phyloP scores from a whole-genome alignment of 2,797 vertebrate genomes.

The Acanthis flammea region DNA sequence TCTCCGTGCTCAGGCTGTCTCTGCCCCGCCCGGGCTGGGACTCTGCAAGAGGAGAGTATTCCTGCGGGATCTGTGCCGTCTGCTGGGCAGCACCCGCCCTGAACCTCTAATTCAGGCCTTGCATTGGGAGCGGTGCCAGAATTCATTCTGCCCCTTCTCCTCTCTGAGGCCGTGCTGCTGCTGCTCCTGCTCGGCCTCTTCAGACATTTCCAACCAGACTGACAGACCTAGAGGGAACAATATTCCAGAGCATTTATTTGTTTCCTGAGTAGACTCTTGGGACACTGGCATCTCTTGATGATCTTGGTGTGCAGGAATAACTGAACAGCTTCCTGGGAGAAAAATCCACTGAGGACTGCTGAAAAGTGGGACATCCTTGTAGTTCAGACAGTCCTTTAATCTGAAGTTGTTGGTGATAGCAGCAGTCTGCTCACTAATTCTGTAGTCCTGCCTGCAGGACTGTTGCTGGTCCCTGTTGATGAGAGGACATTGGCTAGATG shows the following conservation, averaged over 20 bases:
- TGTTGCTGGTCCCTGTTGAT: background rate
- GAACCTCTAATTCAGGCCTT: background rate
- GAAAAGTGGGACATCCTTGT: background rate
- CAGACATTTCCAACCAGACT: background rate
- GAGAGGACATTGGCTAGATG: background rate
- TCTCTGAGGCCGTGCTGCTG: accelerated
- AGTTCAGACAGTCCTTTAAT: background rate
- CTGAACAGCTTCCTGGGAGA: background rate
- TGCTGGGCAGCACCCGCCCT: background rate
- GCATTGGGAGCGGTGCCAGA: accelerated
- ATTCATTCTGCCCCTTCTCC: accelerated
- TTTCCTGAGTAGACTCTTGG: background rate
- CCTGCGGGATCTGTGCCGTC: accelerated
- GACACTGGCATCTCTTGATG: background rate
- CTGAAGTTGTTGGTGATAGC: background rate
- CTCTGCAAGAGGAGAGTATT: background rate
- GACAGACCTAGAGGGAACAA: background rate
- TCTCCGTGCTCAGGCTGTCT: accelerated
- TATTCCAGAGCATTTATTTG: background rate
- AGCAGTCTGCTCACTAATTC: background rate
- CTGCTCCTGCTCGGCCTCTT: background rate
- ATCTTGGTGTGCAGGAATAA: background rate
- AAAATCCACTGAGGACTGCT: background rate
- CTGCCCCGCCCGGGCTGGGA: background rate
- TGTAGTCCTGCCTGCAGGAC: background rate